phyloP scores from a whole-genome alignment of 2,797 vertebrate species.

The Acrossocheilus fasciatus region DNA sequence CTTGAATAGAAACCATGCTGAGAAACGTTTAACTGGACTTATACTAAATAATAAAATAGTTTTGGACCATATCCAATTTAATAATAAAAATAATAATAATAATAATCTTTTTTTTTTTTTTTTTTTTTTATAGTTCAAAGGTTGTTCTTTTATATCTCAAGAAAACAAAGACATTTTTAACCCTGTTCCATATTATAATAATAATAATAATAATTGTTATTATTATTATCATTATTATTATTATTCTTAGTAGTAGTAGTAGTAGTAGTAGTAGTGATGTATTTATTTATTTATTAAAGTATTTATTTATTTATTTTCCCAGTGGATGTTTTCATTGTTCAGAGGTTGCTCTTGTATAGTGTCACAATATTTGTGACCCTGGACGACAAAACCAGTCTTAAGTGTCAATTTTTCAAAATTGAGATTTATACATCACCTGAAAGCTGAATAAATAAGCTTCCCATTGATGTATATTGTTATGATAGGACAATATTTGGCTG shows the following conservation, averaged over 20 bases:
- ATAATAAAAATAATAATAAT: too few relatives aligned
- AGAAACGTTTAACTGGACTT: background rate
- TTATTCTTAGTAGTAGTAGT: too few relatives aligned
- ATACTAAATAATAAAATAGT: background rate
- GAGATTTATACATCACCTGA: too few relatives aligned
- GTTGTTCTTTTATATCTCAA: background rate
- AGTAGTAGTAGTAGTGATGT: background rate
- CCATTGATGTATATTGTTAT: too few relatives aligned
- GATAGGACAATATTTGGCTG: too few relatives aligned
- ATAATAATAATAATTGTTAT: too few relatives aligned
- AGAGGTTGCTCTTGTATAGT: background rate
- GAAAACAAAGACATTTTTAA: background rate
- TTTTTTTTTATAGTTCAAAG: background rate
- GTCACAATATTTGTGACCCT: background rate
- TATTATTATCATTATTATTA: too few relatives aligned
- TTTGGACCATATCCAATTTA: background rate
- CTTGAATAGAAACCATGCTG: background rate
- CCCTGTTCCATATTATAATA: background rate
- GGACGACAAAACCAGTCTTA: too few relatives aligned
- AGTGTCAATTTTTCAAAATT: too few relatives aligned
- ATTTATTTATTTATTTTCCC: background rate
- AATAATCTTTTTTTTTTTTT: background rate
- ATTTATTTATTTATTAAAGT: background rate
- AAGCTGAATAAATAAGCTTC: too few relatives aligned
- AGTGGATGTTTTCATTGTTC: background rate